Base-by-base conservation (phyloP, 1,140 invertebrate species). In the Ceratina calcarata region DNA sequence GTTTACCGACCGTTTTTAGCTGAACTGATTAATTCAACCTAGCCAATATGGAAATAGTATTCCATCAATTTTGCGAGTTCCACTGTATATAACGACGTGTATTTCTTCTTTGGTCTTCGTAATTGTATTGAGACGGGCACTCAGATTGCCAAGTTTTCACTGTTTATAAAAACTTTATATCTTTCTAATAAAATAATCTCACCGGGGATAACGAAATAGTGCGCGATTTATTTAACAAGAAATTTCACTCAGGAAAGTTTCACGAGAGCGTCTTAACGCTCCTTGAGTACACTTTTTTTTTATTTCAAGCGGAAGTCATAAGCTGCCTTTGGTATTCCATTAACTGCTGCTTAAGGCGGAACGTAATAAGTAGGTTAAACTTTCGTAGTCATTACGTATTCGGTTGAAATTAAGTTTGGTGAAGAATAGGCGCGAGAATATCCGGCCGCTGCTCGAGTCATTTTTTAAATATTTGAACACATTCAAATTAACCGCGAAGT, bases 361-460 rank as follows among this genome's bases (percentile, higher is more conserved):
- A 12, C 12, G 18, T 20, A 66, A 66, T 66, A 74, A 65, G 49
- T 74, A 20, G 61, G 51, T 74, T 66, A 74, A 55, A 74, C 60
- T 74, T 45, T 55, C 72, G 1, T 3, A 22, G 62, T 18, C 49
- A 3, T 66, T 74, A 57, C 20, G 20, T 22, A 55, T 66, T 66
- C 49, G 20, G n/a, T 20, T 27, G 10, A 64, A 71, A 57, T 37
- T 20, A 74, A 64, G 10, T n/a, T 62, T 12, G 0, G 20, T 3
- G 16, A 32, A 32, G 60, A n/a, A 74, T 64, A 32, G 18, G 45
- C 45, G 8, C 2, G 10, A 1, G 15, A 53, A 0, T 27, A n/a
- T 69, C 24, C 16, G 1, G 7, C n/a, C 2, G 45, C 22, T 22
- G 20, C n/a, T 16, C 4, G 4, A n/a, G 13, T 13, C 13, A 0